phyloP scores from a whole-genome alignment of 1,140 invertebrate species.

The Agrypnia vestita region DNA sequence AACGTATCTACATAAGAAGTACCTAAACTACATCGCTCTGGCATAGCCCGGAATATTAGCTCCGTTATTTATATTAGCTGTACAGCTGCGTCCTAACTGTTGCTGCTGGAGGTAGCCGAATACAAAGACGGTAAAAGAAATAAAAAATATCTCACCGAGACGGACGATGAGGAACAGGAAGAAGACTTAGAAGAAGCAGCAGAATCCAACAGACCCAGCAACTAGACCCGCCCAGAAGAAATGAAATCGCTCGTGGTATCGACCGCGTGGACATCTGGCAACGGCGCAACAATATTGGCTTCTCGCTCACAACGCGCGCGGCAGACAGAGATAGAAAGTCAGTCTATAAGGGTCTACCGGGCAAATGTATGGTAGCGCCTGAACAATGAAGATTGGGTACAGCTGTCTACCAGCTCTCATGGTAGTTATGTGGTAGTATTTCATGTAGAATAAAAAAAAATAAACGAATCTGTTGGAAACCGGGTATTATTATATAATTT shows the following conservation, averaged over 20 bases:
- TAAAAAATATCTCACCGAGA: constrained; percentile 15
- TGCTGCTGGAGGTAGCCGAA: background rate
- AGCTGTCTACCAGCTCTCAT: background rate
- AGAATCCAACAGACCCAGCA: constrained; percentile 1
- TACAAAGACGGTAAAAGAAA: background rate
- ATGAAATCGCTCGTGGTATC: constrained; percentile 27
- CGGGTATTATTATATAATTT: too few species aligned
- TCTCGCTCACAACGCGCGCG: constrained; percentile 13
- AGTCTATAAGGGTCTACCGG: background rate
- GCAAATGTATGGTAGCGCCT: constrained; percentile 15
- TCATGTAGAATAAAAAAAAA: background rate
- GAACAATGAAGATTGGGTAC: constrained; percentile 18
- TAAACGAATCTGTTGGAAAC: too few species aligned
- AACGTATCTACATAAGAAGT: too few species aligned
- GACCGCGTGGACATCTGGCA: constrained; percentile 38
- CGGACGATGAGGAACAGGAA: background rate
- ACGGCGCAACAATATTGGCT: background rate
- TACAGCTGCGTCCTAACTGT: too few species aligned
- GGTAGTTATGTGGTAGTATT: background rate
- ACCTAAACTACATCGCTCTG: too few species aligned
- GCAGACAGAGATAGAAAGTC: constrained; percentile 6
- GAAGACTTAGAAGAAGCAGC: constrained; percentile 1
- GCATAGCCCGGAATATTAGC: too few species aligned
- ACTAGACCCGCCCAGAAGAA: constrained; percentile 29
- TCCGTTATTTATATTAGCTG: too few species aligned